Base-by-base conservation (phyloP, 2,797 vertebrate species). In the Xyrichtys novacula region DNA sequence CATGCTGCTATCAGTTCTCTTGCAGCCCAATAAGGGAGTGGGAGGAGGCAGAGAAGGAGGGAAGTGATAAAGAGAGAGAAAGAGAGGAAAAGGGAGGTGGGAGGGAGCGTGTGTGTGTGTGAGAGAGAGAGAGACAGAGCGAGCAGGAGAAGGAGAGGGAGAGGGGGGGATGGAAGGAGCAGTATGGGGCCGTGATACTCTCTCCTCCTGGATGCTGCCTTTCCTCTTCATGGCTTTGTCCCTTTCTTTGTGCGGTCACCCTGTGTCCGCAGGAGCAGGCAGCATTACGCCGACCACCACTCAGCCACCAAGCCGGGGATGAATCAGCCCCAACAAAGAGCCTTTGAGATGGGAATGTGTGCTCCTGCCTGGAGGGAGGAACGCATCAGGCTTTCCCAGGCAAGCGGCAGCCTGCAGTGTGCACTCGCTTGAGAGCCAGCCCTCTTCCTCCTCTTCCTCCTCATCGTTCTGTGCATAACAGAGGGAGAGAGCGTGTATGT, bases 331-430 rank as follows among this genome's bases (percentile, higher is more conserved):
- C 88, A 85, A 92, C 92, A 92, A 91, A 91, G 90, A 92, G 88
- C 80, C 90, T 93, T 88, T 92, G 93, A 90, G 93, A 94, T 90
- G 94, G 92, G 91, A 78, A 86, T 50, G 90, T 85, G 87, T 76
- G 93, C 93, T 86, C 89, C 86, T 90, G 94, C 95, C 96, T 93
- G 94, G 93, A 95, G 95, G 95, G 86, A 95, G 92, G 88, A 91
- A 95, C 91, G 85, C 93, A 93, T 96, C 94, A 93, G 71, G 80
- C 90, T 93, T 91, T 93, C 87, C 85, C 81, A 93, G 94, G 94
- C 96, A 95, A 95, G 95, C 94, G 81, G 90, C 89, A 92, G 94
- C 96, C 95, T 97, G 96, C 94, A 92, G 91, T 87, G 89, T 85
- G 88, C 81, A 89, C 91, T 89, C 20, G 91, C 83, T 88, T 93